Conservation (phyloP, 2,797 vertebrate genomes). For the Neopelma chrysocephalum region DNA sequence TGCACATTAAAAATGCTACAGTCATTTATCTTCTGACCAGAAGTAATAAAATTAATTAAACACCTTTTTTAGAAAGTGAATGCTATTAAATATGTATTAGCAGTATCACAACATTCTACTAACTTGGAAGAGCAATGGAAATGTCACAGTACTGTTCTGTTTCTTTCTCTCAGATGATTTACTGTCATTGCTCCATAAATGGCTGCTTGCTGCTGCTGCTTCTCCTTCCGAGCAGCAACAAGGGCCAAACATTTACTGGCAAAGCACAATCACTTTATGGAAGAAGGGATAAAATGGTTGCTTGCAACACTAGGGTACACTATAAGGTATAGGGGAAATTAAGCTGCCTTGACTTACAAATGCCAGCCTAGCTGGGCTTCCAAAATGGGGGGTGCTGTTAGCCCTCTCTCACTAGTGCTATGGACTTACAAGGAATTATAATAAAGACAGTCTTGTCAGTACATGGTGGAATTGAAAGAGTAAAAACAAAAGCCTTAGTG, state of each 20-base stretch:
- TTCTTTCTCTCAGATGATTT: neutral
- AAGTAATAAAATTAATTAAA: neutral
- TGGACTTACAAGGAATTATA: neutral
- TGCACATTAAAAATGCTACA: neutral
- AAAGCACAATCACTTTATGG: neutral
- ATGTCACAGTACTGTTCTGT: neutral
- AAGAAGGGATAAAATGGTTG: neutral
- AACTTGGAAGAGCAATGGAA: neutral
- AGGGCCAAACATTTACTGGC: neutral
- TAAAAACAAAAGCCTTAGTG: neutral
- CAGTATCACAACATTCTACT: neutral
- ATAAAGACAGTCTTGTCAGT: neutral
- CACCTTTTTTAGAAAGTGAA: neutral
- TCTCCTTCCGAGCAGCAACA: neutral
- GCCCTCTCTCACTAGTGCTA: neutral
- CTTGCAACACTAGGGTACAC: neutral
- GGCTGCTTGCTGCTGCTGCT: neutral
- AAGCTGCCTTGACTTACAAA: neutral
- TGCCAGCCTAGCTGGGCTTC: neutral
- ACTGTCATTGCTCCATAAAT: neutral
- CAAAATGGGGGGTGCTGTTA: rapidly evolving
- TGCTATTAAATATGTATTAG: neutral
- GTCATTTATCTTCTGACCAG: neutral
- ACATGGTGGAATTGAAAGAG: neutral
- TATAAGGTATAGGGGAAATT: neutral